Evolutionary conservation across 1,140 invertebrate genomes (phyloP).

Genomic region (Condylostylus longicornis): DNA sequence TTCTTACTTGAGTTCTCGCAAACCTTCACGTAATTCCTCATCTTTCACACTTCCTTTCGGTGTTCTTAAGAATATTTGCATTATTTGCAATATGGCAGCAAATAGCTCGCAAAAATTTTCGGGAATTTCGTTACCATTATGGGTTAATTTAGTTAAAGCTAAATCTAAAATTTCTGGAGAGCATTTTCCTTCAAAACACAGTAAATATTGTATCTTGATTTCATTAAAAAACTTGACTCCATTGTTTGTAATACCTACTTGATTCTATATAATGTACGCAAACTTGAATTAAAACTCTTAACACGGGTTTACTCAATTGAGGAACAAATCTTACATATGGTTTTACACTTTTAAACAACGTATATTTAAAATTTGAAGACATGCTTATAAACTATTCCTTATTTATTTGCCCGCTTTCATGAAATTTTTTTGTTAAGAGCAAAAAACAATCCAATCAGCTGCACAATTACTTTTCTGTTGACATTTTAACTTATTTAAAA

Average conservation of each 20-base stretch:
- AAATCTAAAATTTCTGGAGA: slow-evolving; percentile 25
- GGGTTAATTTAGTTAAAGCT: slow-evolving; percentile 27
- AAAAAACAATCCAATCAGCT: no score
- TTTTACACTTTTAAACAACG: slow-evolving; percentile 16
- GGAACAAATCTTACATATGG: slow-evolving; percentile 16
- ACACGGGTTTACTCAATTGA: slow-evolving; percentile 20
- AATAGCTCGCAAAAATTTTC: slow-evolving; percentile 30
- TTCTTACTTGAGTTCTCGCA: slow-evolving; percentile 20
- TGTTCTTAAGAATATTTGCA: slow-evolving; percentile 28
- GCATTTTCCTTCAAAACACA: no score
- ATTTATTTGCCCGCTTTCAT: no score
- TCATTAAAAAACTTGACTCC: no score
- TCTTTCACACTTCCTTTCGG: slow-evolving; percentile 25
- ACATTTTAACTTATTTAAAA: no score
- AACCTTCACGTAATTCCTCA: slow-evolving; percentile 20
- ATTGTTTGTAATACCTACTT: no score
- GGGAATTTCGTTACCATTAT: slow-evolving; percentile 23
- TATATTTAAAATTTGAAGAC: slow-evolving; percentile 18
- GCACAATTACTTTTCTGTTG: no score
- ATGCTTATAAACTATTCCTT: slow-evolving; percentile 12
- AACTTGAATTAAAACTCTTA: slow-evolving; percentile 28
- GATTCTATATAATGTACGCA: slow-evolving; percentile 30
- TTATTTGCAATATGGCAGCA: slow-evolving; percentile 23
- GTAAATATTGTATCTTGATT: no score
- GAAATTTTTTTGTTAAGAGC: no score